Conservation (phyloP, 2,888 invertebrate species). For the Panorpa germanica region DNA sequence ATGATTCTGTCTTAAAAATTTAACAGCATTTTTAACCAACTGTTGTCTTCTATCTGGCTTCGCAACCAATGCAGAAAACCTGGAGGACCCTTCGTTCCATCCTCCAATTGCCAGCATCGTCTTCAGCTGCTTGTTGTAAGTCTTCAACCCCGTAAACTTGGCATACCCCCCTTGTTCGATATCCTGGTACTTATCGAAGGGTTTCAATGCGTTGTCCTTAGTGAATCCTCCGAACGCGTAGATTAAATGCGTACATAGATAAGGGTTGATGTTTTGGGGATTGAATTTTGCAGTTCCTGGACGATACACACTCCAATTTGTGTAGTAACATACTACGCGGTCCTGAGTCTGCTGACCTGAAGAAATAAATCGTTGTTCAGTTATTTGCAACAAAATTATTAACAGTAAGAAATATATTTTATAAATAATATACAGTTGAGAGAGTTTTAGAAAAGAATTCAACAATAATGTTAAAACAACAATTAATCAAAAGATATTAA, state of each 20-base stretch:
- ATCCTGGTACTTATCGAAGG: slow-evolving; percentile 90
- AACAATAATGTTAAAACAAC: no score
- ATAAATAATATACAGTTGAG: no score
- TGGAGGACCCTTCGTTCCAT: slow-evolving; percentile 82
- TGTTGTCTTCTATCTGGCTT: slow-evolving; percentile 54
- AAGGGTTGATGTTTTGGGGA: slow-evolving; percentile 88
- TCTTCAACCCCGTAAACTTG: slow-evolving; percentile 82
- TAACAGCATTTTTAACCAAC: slow-evolving; percentile 66
- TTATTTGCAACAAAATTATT: no score
- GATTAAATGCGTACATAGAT: slow-evolving; percentile 80
- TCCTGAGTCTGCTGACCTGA: no score
- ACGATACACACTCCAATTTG: slow-evolving; percentile 84
- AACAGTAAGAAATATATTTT: no score
- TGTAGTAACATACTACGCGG: slow-evolving; percentile 80
- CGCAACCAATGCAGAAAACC: slow-evolving; percentile 79
- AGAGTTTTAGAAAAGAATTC: no score
- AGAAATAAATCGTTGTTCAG: no score
- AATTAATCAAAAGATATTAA: no score
- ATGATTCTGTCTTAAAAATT: slow-evolving; percentile 77
- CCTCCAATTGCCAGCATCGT: slow-evolving; percentile 82
- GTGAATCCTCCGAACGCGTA: slow-evolving; percentile 88
- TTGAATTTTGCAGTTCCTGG: slow-evolving; percentile 81
- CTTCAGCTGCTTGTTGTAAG: slow-evolving; percentile 80
- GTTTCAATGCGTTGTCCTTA: slow-evolving; percentile 76
- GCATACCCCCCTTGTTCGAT: slow-evolving; percentile 92